Percentiles rank a stretch among this genome's conserved stretches.
These are phyloP conservation scores for Strongylocentrotus purpuratus DNA, from an alignment of 35 echinoderm and acorn worm genomes.

Conservation along the genomic window DNA sequence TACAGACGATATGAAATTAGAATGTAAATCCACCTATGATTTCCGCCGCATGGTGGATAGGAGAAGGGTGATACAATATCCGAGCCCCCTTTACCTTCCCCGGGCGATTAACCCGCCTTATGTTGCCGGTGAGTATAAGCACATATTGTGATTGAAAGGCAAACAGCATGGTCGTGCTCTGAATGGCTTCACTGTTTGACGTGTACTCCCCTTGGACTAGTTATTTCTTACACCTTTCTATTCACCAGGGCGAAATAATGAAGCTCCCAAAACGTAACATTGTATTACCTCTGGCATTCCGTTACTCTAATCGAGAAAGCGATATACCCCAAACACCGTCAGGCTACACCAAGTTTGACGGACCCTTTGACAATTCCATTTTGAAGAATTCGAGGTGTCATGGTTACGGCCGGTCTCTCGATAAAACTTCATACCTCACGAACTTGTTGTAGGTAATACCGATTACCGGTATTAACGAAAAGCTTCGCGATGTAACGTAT, in stretches of 20 bases:
- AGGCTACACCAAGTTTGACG: not conserved
- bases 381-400: not conserved
- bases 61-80: not conserved
- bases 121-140: not conserved
- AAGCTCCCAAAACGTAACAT: not conserved
- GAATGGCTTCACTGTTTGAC: not conserved
- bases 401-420: not conserved
- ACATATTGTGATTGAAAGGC: conserved; percentile 11
- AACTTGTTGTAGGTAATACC: not conserved
- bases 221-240: not conserved
- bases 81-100: not conserved
- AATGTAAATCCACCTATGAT: not conserved
- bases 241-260: not conserved
- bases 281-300: not conserved
- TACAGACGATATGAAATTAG: not conserved
- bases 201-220: not conserved
- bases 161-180: not conserved
- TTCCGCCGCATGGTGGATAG: not conserved
- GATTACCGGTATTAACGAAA: too few species aligned
- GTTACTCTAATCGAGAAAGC: not conserved
- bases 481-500: too few species aligned
- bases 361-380: not conserved
- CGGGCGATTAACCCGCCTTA: not conserved
- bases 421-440: not conserved
- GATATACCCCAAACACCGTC: not conserved